Base-by-base conservation (phyloP, 2,888 invertebrate species). In the Stomorhina lunata region DNA sequence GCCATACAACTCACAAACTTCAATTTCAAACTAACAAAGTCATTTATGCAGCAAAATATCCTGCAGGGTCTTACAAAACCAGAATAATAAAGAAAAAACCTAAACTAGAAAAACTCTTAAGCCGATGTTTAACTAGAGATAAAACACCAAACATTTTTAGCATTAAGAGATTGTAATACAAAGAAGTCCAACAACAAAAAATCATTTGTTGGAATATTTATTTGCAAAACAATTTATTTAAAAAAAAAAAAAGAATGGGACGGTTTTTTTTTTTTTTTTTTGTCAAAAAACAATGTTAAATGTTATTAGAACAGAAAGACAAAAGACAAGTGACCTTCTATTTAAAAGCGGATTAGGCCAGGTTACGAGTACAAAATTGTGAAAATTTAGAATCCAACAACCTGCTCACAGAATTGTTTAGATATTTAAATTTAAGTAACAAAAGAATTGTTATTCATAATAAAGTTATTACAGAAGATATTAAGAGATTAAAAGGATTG, bases 131-230 rank as follows among this genome's bases (percentile, higher is more conserved):
- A 27, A 55, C 20, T 45, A n/a, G n/a, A 66, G 78, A 78, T 84
- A 78, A 78, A 79, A 79, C 63, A 63, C 59, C 78, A 68, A 50
- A 73, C 50, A 69, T 12, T 34, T 66, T 69, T 55, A 48, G 48
- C 40, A 48, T 69, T 45, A 71, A 55, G 69, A 77, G 43, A 43
- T 55, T 79, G 59, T 37, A 72, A 66, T 10, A 57, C 17, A 37
- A 17, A 59, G 50, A 22, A n/a, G n/a, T n/a, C 10, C 43, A 80
- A 76, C 73, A 84, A 83, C 73, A 84, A 80, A 84, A 61, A 85
- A 78, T 77, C 73, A 75, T 81, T 84, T 81, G 73, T 83, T 84
- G 72, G 15, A 80, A 81, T 71, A 75, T 81, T 84, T 83, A 77
- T 77, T 81, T 75, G 20, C 66, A 68, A 63, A 63, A 48, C 75